Conservation (phyloP, 2,888 invertebrate genomes). For the Diogma glabrata region DNA sequence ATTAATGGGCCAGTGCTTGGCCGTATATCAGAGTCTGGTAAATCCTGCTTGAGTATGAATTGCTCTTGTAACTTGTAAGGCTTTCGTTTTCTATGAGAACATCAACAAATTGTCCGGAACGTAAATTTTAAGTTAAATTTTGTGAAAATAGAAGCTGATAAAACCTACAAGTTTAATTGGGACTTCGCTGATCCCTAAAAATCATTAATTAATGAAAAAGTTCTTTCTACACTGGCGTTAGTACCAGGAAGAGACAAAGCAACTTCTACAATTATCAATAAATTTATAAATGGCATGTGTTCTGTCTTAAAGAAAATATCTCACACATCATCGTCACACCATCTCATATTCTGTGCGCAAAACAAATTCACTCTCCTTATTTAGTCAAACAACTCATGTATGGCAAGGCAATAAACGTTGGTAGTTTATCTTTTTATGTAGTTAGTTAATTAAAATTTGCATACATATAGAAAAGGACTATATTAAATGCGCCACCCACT, state of each 20-base stretch:
- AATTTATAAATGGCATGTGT: not conserved
- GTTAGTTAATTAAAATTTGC: no score
- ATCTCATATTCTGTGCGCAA: no score
- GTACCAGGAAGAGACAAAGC: not conserved
- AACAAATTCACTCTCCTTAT: no score
- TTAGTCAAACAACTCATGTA: no score
- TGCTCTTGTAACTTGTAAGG: not conserved
- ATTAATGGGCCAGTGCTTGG: no score
- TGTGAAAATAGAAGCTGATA: not conserved
- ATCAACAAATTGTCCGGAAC: not conserved
- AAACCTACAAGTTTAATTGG: not conserved
- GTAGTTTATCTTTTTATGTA: no score
- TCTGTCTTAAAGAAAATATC: not conserved
- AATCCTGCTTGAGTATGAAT: not conserved
- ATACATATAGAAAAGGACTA: no score
- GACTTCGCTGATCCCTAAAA: not conserved
- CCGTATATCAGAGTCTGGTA: not conserved
- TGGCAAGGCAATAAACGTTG: no score
- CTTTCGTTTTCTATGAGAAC: not conserved
- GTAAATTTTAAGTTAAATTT: not conserved
- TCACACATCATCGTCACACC: no score
- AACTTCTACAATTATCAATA: not conserved
- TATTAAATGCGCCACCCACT: no score
- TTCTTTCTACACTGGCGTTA: not conserved
- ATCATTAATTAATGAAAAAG: not conserved